These are phyloP conservation scores for Sapajus apella DNA, from an alignment of 2,113 vertebrate species.

Conservation along the genomic window DNA sequence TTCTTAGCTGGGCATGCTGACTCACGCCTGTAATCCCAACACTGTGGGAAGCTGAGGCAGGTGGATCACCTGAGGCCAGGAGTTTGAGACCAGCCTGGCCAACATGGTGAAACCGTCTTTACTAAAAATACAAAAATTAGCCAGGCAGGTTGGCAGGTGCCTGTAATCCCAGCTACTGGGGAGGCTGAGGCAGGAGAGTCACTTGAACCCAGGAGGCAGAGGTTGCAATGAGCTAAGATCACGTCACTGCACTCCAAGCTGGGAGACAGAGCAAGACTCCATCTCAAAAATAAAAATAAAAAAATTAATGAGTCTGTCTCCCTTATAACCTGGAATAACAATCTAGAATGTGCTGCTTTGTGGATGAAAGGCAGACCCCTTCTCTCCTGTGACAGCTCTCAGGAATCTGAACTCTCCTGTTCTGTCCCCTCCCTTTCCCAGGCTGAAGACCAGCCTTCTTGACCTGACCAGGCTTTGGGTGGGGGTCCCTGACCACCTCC, in stretches of 20 bases:
- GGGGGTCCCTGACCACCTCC: not conserved
- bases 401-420: not conserved
- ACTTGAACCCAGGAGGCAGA: not conserved
- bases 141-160: not conserved
- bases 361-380: not conserved
- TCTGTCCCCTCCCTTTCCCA: not conserved
- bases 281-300: not conserved
- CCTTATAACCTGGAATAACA: not conserved
- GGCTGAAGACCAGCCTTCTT: not conserved
- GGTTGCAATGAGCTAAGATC: not conserved
- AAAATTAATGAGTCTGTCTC: not conserved
- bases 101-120: not conserved
- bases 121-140: not conserved
- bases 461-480: not conserved
- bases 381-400: not conserved
- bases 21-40: not conserved
- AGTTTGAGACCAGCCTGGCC: not conserved
- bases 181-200: not conserved
- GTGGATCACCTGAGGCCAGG: not conserved
- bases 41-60: not conserved
- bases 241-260: not conserved
- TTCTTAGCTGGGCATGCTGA: not conserved
- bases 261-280: not conserved
- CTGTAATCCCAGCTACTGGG: not conserved
- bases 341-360: not conserved